Conservation (phyloP, 2,113 vertebrate genomes). For the Halichoerus grypus region DNA sequence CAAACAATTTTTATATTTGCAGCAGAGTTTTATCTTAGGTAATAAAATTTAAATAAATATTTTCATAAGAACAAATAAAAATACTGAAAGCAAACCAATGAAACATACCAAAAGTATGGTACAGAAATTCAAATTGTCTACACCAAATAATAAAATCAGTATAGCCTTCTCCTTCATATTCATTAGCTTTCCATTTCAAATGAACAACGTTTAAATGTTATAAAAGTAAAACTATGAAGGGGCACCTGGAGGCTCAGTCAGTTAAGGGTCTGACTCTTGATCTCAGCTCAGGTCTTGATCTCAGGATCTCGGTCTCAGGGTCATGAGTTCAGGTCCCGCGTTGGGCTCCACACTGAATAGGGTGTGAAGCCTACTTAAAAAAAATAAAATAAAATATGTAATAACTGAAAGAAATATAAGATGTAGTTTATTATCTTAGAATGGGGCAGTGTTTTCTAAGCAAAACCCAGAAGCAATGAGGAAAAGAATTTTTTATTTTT, state of each 20-base stretch:
- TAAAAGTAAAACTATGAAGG: neutral
- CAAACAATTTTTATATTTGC: neutral
- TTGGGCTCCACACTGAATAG: neutral
- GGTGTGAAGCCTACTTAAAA: neutral
- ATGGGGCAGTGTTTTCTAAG: neutral
- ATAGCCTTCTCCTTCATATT: neutral
- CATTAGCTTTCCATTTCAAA: neutral
- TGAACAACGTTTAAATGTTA: neutral
- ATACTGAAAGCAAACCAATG: neutral
- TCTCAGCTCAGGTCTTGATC: neutral
- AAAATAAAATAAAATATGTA: neutral
- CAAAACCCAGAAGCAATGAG: neutral
- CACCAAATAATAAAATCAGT: neutral
- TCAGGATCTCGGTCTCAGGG: neutral
- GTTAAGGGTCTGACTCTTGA: neutral
- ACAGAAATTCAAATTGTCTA: neutral
- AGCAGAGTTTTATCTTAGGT: neutral
- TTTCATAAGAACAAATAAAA: neutral
- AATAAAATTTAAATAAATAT: conserved; percentile 23
- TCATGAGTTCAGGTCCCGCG: neutral
- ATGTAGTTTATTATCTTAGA: neutral
- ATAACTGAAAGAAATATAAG: neutral
- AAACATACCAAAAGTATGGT: neutral
- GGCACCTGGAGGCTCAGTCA: neutral
- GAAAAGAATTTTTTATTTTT: neutral